phyloP scores from a whole-genome alignment of 1,140 invertebrate species.

The Brachystomella parvula region DNA sequence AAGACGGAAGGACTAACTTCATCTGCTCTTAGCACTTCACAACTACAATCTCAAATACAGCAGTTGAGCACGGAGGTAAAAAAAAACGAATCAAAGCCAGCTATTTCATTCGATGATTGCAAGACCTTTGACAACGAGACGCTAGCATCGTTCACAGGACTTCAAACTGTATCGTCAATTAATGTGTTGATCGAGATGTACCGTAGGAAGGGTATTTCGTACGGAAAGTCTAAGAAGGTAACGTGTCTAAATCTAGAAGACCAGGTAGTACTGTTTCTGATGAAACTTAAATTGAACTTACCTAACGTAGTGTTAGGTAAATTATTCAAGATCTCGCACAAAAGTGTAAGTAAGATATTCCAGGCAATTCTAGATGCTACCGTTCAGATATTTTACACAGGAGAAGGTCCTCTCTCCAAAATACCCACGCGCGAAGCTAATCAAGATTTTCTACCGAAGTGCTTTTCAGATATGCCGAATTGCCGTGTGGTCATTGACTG shows the following conservation, averaged over 20 bases:
- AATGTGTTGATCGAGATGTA: not conserved
- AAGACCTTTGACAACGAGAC: not conserved
- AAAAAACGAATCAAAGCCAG: no score
- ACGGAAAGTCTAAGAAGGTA: not conserved
- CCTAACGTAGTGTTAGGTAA: not conserved
- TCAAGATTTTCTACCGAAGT: not conserved
- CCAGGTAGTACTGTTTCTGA: not conserved
- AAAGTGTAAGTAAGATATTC: not conserved
- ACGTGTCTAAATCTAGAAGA: not conserved
- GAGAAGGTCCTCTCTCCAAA: not conserved
- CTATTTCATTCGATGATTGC: not conserved
- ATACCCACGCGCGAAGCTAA: not conserved
- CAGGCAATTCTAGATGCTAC: not conserved
- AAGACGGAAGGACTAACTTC: no score
- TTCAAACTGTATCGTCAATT: constrained; percentile 6
- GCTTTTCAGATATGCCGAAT: not conserved
- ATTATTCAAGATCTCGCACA: not conserved
- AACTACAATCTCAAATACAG: no score
- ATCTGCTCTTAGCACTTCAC: no score
- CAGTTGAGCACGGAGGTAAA: no score
- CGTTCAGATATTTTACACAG: constrained; percentile 9
- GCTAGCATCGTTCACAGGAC: not conserved
- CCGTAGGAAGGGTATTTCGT: not conserved
- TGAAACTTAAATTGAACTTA: constrained; percentile 7
- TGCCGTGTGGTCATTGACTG: constrained; percentile 12